A percentile compares a stretch with the other conserved stretches of the same genome.
Conservation (phyloP, 2,888 invertebrate genomes). For the Steinernema hermaphroditum region DNA sequence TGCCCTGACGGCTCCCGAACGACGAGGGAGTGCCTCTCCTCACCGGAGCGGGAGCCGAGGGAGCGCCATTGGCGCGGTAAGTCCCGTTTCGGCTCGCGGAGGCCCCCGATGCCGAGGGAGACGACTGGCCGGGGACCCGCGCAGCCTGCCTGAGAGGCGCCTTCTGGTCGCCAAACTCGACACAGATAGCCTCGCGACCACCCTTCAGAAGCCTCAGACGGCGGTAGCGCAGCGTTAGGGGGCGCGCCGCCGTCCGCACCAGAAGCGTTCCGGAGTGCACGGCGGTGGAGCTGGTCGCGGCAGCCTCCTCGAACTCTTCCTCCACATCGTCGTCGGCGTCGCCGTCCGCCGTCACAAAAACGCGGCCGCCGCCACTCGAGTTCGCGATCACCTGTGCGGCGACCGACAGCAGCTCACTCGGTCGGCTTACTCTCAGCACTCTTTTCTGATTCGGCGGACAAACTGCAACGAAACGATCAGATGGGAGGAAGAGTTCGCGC, state of each 20-base stretch:
- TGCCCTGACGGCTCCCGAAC: too few relatives aligned
- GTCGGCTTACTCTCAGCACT: background rate
- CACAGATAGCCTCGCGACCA: background rate
- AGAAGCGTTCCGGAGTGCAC: background rate
- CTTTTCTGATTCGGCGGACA: constrained; percentile 13
- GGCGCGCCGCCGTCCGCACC: background rate
- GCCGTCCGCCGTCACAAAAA: constrained; percentile 5
- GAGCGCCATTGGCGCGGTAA: too few relatives aligned
- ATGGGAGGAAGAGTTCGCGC: constrained; percentile 30
- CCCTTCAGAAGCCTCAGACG: constrained; percentile 12
- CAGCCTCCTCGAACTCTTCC: constrained; percentile 30
- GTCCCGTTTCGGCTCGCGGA: background rate
- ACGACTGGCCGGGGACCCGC: background rate
- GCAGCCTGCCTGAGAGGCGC: background rate
- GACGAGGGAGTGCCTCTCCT: background rate
- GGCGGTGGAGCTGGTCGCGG: constrained; percentile 8
- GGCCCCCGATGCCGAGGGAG: background rate
- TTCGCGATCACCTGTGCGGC: background rate
- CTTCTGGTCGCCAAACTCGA: constrained; percentile 3
- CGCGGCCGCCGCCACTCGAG: background rate
- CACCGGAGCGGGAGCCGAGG: background rate
- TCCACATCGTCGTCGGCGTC: background rate
- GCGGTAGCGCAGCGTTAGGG: background rate
- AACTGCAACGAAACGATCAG: constrained; percentile 30
- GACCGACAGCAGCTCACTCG: background rate